These are phyloP conservation scores for Drosophila nigricruria DNA, from an alignment of 2,888 invertebrate species.

Conservation along the genomic window DNA sequence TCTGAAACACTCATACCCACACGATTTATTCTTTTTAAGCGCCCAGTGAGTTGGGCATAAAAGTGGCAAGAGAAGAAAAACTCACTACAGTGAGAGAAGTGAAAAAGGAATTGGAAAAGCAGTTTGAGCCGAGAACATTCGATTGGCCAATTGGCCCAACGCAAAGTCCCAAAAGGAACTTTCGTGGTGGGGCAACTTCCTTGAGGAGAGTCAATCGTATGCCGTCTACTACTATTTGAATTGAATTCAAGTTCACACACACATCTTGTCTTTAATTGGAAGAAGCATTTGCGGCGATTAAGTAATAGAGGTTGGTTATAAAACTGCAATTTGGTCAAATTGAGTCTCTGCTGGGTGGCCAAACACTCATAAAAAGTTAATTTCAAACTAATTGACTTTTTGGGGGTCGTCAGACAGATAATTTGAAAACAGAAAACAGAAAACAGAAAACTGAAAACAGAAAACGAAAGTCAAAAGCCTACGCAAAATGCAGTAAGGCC, in stretches of 20 bases:
- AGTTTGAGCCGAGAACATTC: background rate
- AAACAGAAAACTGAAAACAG: background rate
- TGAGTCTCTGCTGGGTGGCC: background rate
- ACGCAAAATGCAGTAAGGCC: constrained; percentile 29
- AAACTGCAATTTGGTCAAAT: constrained; percentile 2
- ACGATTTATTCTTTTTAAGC: background rate
- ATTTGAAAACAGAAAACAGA: constrained; percentile 40
- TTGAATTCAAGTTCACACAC: constrained; percentile 1
- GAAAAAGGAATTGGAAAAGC: background rate
- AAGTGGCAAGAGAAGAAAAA: background rate
- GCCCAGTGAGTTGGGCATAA: background rate
- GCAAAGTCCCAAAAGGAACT: background rate
- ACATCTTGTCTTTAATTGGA: background rate
- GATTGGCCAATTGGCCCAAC: background rate
- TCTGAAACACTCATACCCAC: background rate
- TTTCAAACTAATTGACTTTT: constrained; percentile 75
- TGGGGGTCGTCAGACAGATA: constrained; percentile 59
- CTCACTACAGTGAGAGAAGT: no score
- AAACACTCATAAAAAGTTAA: constrained; percentile 57
- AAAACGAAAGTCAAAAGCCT: constrained; percentile 26
- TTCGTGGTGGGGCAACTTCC: background rate
- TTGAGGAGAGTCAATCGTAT: background rate
- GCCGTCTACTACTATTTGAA: background rate
- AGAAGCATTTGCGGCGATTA: constrained; percentile 21
- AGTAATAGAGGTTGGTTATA: constrained; percentile 22